These are phyloP conservation scores for Andrena minutula DNA, from an alignment of 2,888 invertebrate genomes.

Conservation along the genomic window DNA sequence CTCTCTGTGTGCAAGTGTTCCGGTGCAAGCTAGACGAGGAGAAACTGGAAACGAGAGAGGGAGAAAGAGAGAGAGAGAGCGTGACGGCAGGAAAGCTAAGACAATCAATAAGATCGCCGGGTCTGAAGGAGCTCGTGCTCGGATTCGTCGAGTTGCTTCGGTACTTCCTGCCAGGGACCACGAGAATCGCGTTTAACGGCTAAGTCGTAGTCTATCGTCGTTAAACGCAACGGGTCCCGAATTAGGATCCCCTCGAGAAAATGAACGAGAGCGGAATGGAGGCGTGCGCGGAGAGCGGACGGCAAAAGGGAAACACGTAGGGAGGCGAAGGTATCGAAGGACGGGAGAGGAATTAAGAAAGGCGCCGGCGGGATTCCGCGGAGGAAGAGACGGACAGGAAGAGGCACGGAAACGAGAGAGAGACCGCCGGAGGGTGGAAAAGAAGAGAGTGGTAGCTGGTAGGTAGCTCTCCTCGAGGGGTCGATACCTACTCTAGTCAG, in stretches of 20 bases:
- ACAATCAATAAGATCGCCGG: constrained; percentile 80
- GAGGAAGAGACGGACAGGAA: constrained; percentile 2
- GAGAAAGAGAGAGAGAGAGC: constrained; percentile 42
- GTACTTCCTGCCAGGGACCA: constrained; percentile 62
- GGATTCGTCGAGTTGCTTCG: constrained; percentile 70
- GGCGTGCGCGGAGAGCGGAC: not conserved
- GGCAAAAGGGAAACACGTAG: not conserved
- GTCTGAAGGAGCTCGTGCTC: constrained; percentile 73
- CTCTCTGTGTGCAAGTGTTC: constrained; percentile 37
- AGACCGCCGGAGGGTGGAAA: constrained; percentile 19
- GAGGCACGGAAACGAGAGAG: constrained; percentile 15
- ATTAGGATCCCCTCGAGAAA: constrained; percentile 52
- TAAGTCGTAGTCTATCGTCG: constrained; percentile 63
- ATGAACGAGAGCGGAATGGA: constrained; percentile 37
- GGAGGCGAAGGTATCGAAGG: not conserved
- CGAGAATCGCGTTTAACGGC: constrained; percentile 58
- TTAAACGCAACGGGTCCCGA: constrained; percentile 55
- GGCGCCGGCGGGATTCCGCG: constrained; percentile 37
- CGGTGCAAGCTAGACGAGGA: constrained; percentile 38
- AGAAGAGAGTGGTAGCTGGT: constrained; percentile 46
- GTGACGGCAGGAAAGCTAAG: constrained; percentile 73
- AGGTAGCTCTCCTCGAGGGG: constrained; percentile 59
- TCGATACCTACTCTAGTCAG: constrained; percentile 76
- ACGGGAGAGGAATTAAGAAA: constrained; percentile 36
- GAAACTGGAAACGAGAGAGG: constrained; percentile 25